A percentile compares a stretch with the other conserved stretches of the same genome.
phyloP scores from a whole-genome alignment of 92 coral and sea anemone genomes.

The Montipora capitata region DNA sequence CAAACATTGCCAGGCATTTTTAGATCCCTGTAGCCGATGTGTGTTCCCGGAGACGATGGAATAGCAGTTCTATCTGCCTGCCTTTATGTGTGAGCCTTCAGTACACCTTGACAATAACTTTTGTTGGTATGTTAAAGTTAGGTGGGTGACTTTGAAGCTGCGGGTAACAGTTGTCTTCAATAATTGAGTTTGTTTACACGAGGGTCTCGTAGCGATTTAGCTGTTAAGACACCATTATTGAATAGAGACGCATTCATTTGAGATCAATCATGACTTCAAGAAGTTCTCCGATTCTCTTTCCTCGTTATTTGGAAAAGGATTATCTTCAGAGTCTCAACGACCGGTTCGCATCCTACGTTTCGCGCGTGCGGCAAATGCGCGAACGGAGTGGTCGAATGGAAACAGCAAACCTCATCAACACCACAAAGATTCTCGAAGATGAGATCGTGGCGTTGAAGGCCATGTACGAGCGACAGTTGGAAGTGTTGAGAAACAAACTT shows the following conservation, averaged over 20 bases:
- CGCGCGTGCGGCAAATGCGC: slow-evolving; percentile 98
- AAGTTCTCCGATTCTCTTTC: slow-evolving; percentile 78
- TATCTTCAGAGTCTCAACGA: slow-evolving; percentile 93
- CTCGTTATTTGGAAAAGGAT: slow-evolving; percentile 88
- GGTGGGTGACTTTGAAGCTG: neutral
- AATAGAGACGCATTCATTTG: neutral
- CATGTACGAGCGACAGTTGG: slow-evolving; percentile 95
- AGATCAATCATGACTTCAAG: slow-evolving; percentile 65
- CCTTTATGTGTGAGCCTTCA: slow-evolving; percentile 6
- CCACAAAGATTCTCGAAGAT: slow-evolving; percentile 95
- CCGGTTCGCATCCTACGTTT: slow-evolving; percentile 94
- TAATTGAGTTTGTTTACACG: slow-evolving; percentile 62
- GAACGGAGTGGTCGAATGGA: slow-evolving; percentile 96
- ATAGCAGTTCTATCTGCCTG: neutral
- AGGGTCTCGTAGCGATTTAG: slow-evolving; percentile 17
- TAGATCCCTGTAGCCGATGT: neutral
- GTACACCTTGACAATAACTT: neutral
- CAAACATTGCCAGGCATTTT: neutral
- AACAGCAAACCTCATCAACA: slow-evolving; percentile 88
- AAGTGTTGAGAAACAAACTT: slow-evolving; percentile 87
- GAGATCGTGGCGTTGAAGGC: slow-evolving; percentile 88
- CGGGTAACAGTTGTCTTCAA: slow-evolving; percentile 60
- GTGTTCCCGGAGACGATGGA: neutral
- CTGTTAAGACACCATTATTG: slow-evolving; percentile 27
- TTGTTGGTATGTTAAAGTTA: too few species aligned